phyloP scores from a whole-genome alignment of 2,113 vertebrate species.

The Aegotheles bennettii region DNA sequence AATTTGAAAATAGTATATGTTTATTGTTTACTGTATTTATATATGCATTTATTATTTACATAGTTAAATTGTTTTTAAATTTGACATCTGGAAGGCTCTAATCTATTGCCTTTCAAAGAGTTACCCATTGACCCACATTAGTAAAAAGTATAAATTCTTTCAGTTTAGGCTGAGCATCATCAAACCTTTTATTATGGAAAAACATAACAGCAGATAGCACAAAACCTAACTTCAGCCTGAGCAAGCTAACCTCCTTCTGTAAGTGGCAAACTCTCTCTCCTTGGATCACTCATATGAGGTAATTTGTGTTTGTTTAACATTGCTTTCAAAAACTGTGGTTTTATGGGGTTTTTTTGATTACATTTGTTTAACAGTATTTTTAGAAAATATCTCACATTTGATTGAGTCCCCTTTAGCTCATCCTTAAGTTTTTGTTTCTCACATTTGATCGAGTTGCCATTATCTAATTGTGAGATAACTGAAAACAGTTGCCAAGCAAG shows the following conservation, averaged over 20 bases:
- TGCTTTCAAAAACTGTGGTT: too few species aligned
- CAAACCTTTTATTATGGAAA: neutral
- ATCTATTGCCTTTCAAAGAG: neutral
- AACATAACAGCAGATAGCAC: neutral
- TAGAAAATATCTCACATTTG: too few species aligned
- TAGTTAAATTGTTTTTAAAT: neutral
- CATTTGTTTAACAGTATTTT: too few species aligned
- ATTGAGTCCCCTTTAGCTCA: too few species aligned
- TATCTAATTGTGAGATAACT: too few species aligned
- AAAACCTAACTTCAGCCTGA: neutral
- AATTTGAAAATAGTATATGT: neutral
- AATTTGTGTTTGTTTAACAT: too few species aligned
- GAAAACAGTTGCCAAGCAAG: too few species aligned
- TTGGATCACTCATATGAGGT: neutral
- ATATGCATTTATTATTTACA: neutral
- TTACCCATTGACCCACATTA: neutral
- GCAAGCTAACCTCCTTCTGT: neutral
- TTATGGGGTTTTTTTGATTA: too few species aligned
- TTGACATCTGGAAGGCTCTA: neutral
- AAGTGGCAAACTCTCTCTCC: neutral
- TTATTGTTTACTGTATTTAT: neutral
- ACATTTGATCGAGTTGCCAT: too few species aligned
- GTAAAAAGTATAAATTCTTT: neutral
- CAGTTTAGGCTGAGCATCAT: neutral
- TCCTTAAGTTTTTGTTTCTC: too few species aligned